These are phyloP conservation scores for Aelia acuminata DNA, from an alignment of 2,888 invertebrate species.

Conservation along the genomic window DNA sequence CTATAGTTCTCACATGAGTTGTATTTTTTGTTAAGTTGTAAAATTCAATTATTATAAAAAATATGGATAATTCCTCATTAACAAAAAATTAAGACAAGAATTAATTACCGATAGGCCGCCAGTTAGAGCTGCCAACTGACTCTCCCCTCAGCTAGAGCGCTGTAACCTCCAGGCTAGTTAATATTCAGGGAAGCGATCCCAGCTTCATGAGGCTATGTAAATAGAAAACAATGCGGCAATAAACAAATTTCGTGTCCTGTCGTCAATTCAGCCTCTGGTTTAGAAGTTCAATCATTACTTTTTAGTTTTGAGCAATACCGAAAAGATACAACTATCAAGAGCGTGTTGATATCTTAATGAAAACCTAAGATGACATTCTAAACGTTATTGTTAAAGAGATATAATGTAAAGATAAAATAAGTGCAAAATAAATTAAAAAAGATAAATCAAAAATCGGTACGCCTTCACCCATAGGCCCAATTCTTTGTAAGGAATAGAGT, in stretches of 20 bases:
- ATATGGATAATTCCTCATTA: no score
- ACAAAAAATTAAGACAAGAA: not conserved
- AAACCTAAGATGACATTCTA: no score
- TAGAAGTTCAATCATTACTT: not conserved
- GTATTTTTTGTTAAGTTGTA: no score
- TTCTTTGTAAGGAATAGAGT: no score
- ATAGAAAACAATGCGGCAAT: slow-evolving; percentile 48
- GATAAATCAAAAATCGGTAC: no score
- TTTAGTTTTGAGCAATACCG: not conserved
- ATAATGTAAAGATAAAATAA: no score
- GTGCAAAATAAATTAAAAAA: no score
- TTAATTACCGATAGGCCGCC: not conserved
- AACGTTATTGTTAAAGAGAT: no score
- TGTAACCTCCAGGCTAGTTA: slow-evolving; percentile 18
- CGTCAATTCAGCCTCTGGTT: not conserved
- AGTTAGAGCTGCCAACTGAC: not conserved
- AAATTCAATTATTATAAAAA: no score
- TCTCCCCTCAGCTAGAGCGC: not conserved
- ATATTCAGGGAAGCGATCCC: slow-evolving; percentile 44
- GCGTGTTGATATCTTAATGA: not conserved
- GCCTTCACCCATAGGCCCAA: no score
- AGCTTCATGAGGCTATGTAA: not conserved
- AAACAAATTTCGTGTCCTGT: slow-evolving; percentile 45
- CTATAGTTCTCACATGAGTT: no score
- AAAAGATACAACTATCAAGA: not conserved